Evolutionary conservation across 2,797 vertebrate genomes (phyloP).

Genomic region (Rhodeus uyekii): DNA sequence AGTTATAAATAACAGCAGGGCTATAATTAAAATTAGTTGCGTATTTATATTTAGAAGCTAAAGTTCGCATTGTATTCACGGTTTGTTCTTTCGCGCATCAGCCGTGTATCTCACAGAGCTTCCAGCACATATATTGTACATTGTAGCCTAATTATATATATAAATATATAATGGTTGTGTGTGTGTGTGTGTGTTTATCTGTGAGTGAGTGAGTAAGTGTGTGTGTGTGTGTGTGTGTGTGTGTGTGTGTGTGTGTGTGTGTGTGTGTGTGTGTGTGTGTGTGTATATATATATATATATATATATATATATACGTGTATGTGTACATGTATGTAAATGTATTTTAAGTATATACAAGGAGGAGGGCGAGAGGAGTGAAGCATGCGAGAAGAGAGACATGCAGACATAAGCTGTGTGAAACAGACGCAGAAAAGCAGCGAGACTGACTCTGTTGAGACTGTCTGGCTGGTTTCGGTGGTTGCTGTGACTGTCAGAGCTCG

Average conservation of each 20-base stretch:
- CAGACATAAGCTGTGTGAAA: neutral
- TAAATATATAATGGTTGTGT: no score
- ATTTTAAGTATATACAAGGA: neutral
- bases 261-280: no score
- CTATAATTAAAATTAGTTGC: neutral
- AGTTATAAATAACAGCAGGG: neutral
- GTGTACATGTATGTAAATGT: no score
- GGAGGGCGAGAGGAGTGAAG: neutral
- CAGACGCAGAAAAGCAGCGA: neutral
- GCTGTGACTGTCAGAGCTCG: neutral
- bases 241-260: no score
- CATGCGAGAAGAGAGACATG: neutral
- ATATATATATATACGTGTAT: no score
- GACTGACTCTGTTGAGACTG: neutral
- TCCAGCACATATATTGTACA: neutral
- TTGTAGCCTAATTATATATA: neutral
- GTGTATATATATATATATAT: no score
- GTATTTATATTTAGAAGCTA: neutral
- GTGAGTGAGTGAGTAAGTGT: no score
- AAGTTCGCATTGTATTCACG: neutral
- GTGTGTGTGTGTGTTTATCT: no score
- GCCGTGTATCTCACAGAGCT: neutral
- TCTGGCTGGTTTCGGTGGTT: constrained; percentile 19
- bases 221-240: no score
- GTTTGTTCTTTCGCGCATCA: neutral